Evolutionary conservation across 1,140 invertebrate species (phyloP).

Genomic region (Formica exsecta): DNA sequence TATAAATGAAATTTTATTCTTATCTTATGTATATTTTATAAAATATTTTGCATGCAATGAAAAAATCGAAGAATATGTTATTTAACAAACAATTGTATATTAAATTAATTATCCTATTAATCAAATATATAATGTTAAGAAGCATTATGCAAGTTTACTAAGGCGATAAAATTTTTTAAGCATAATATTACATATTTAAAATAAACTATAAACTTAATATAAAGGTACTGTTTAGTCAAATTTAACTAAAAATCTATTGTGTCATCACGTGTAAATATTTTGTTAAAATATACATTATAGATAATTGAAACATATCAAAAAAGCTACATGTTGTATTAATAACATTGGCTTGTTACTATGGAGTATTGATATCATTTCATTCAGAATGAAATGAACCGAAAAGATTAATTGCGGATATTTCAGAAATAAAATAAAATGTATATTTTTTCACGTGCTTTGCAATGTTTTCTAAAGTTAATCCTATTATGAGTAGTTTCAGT

Average conservation of each 20-base stretch:
- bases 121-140: conserved; percentile 23
- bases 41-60: conserved; percentile 32
- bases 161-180: conserved; percentile 26
- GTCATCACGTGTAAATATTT: neutral
- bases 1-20: conserved; percentile 49
- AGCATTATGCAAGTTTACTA: conserved; percentile 6
- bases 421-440: neutral
- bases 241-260: conserved; percentile 5
- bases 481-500: neutral
- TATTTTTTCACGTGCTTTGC: neutral
- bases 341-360: neutral
- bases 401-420: neutral
- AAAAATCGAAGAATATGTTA: neutral
- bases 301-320: conserved; percentile 10
- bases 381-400: too few relatives aligned
- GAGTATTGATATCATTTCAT: neutral
- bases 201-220: neutral
- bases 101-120: conserved; percentile 22
- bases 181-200: neutral
- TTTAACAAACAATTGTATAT: conserved; percentile 17
- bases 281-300: neutral
- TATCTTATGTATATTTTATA: conserved; percentile 49
- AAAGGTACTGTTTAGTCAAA: conserved; percentile 3
- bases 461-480: neutral
- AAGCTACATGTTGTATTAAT: neutral